These are phyloP conservation scores for Gonocerus acuteangulatus DNA, from an alignment of 2,888 invertebrate genomes.

Conservation along the genomic window DNA sequence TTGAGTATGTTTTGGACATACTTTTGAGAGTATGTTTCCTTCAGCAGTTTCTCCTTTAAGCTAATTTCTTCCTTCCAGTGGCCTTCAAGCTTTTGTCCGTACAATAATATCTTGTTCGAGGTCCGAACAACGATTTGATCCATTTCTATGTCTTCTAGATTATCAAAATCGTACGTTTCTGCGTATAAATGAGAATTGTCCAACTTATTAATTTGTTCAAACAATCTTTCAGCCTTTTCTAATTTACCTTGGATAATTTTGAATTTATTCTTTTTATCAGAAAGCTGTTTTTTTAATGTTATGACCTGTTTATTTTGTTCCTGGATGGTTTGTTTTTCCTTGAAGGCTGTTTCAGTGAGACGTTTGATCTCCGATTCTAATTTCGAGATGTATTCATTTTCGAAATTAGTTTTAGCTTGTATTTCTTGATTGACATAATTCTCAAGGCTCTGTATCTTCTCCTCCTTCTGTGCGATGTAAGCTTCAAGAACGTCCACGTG, in stretches of 20 bases:
- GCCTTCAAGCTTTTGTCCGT: not conserved
- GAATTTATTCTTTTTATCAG: constrained; percentile 9
- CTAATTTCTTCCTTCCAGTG: constrained; percentile 6
- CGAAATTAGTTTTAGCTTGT: not conserved
- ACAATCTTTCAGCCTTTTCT: constrained; percentile 8
- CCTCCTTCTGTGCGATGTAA: not conserved
- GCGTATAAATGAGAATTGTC: not conserved
- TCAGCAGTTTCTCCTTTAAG: constrained; percentile 3
- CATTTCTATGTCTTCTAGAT: not conserved
- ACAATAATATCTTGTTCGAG: constrained; percentile 6
- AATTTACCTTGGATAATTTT: constrained; percentile 13
- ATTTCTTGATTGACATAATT: not conserved
- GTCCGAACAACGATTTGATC: not conserved
- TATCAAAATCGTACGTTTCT: not conserved
- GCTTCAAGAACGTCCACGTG: not conserved
- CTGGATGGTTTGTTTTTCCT: not conserved
- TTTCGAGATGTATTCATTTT: constrained; percentile 2
- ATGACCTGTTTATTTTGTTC: not conserved
- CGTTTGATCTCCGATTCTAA: constrained; percentile 7
- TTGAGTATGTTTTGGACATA: constrained; percentile 1
- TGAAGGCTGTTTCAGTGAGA: not conserved
- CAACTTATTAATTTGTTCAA: constrained; percentile 11
- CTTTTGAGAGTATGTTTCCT: not conserved
- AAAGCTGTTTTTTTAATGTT: not conserved
- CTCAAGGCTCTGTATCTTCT: not conserved